These are phyloP conservation scores for Hydrolagus affinis DNA, from an alignment of 2,113 vertebrate species.

Conservation along the genomic window DNA sequence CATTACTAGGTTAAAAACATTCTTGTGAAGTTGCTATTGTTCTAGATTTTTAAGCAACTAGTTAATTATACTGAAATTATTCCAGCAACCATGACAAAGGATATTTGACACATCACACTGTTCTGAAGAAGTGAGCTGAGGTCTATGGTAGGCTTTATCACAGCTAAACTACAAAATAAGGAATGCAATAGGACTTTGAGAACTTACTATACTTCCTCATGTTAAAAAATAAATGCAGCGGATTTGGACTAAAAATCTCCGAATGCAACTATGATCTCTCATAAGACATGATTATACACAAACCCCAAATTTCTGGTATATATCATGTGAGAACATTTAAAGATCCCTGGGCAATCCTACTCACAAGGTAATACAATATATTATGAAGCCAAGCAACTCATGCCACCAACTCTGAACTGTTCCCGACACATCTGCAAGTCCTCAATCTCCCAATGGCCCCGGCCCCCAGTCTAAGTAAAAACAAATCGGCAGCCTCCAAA, in stretches of 20 bases:
- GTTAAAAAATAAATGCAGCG: not conserved
- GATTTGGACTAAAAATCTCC: constrained; percentile 6
- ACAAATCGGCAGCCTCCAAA: constrained; percentile 52
- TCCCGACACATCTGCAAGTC: constrained; percentile 58
- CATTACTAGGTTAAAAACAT: not conserved
- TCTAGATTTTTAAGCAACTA: not conserved
- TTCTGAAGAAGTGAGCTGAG: not conserved
- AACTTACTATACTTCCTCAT: not conserved
- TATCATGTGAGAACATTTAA: constrained; percentile 18
- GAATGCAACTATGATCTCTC: constrained; percentile 4
- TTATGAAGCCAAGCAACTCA: not conserved
- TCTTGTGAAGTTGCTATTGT: not conserved
- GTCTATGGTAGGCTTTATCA: not conserved
- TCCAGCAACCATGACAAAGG: not conserved
- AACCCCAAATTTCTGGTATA: not conserved
- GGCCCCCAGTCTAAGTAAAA: constrained; percentile 52
- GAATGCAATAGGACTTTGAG: too few species aligned
- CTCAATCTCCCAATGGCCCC: constrained; percentile 47
- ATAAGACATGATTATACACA: not conserved
- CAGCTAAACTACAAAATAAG: too few species aligned
- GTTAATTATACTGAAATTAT: too few species aligned
- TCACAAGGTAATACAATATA: constrained; percentile 23
- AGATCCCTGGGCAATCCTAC: constrained; percentile 13
- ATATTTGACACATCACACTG: not conserved
- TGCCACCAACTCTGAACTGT: constrained; percentile 38